Conservation (phyloP, 2,797 vertebrate genomes). For the Nyctibius grandis region DNA sequence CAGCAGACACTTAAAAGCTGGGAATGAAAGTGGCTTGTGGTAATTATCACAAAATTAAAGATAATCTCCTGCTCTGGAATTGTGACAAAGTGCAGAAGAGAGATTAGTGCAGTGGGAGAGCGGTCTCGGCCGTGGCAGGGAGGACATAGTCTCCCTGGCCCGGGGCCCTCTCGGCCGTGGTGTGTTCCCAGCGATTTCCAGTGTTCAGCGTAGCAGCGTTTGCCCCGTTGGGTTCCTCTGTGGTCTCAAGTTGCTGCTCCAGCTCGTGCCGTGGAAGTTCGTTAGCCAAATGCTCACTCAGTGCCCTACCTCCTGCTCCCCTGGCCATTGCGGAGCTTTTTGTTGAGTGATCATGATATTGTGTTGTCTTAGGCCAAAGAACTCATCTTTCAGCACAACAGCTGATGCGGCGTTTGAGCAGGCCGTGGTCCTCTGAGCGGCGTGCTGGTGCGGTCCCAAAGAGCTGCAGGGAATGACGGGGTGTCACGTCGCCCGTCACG, state of each 20-base stretch:
- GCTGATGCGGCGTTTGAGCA: fast-evolving
- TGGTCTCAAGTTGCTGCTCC: neutral
- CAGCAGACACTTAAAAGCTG: slow-evolving; percentile 20
- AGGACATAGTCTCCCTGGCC: neutral
- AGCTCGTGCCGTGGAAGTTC: neutral
- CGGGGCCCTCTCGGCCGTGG: fast-evolving
- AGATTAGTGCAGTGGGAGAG: neutral
- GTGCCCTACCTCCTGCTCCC: neutral
- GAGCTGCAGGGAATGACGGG: neutral
- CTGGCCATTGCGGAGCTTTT: fast-evolving
- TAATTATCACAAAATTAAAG: slow-evolving; percentile 46
- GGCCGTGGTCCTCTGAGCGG: neutral
- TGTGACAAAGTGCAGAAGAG: slow-evolving; percentile 2
- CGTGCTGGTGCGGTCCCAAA: fast-evolving
- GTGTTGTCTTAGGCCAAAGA: neutral
- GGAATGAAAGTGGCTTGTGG: slow-evolving; percentile 36
- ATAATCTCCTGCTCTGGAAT: slow-evolving; percentile 57
- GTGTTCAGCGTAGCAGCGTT: neutral
- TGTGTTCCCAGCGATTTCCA: fast-evolving
- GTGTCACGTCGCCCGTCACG: fast-evolving
- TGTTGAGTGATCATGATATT: neutral
- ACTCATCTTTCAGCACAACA: neutral
- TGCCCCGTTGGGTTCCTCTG: neutral
- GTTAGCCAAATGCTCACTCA: neutral
- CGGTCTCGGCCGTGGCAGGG: fast-evolving